These are phyloP conservation scores for Oscheius onirici DNA, from an alignment of 2,888 invertebrate species.

Conservation along the genomic window DNA sequence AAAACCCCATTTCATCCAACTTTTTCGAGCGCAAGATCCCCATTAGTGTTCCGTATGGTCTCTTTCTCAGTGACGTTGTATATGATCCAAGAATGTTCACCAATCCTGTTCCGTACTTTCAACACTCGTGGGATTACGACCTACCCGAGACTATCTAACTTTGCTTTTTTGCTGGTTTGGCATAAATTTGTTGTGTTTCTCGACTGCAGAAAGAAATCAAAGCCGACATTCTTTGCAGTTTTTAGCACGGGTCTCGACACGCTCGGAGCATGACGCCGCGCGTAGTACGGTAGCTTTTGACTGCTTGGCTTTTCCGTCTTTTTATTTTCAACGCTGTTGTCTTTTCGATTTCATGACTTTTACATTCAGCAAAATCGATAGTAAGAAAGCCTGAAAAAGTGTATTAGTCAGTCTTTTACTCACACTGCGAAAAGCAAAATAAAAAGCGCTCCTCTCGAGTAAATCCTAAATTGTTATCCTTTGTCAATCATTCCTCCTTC, in stretches of 20 bases:
- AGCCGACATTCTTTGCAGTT: neutral
- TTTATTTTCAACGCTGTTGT: neutral
- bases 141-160: neutral
- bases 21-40: constrained; percentile 51
- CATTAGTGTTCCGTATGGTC: constrained; percentile 57
- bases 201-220: too few species aligned
- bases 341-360: neutral
- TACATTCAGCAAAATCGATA: neutral
- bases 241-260: neutral
- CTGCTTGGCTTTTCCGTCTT: neutral
- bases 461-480: neutral
- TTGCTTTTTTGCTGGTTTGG: neutral
- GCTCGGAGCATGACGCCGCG: neutral
- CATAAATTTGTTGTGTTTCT: neutral
- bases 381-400: neutral
- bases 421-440: too few species aligned
- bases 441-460: neutral
- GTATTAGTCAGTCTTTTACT: neutral
- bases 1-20: constrained; percentile 55
- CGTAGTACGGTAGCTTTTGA: constrained; percentile 5
- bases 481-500: neutral
- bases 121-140: constrained; percentile 58
- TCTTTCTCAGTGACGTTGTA: constrained; percentile 61
- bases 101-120: constrained; percentile 55
- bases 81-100: constrained; percentile 56